Percentiles rank a stretch among this genome's conserved stretches.
Evolutionary conservation across 2,797 vertebrate species (phyloP).

Genomic region (Semotilus atromaculatus): DNA sequence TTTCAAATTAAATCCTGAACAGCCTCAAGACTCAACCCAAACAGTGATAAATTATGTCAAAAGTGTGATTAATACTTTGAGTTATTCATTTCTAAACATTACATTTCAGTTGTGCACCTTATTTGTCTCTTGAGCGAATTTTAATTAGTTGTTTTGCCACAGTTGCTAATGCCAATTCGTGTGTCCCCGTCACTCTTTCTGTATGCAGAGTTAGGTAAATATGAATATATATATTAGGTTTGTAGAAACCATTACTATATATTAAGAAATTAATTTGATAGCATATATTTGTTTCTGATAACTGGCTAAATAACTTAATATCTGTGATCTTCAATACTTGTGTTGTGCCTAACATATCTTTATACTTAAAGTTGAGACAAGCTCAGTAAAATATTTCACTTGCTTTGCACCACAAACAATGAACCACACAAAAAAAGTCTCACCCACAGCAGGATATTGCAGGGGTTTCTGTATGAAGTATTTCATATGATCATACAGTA

Average conservation of each 20-base stretch:
- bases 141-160: no score
- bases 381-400: not conserved
- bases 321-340: not conserved
- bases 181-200: no score
- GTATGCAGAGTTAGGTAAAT: no score
- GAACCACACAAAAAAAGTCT: not conserved
- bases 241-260: not conserved
- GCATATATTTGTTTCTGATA: not conserved
- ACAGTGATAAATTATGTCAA: no score
- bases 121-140: no score
- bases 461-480: not conserved
- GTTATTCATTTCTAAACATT: no score
- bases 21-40: no score
- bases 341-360: not conserved
- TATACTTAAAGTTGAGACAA: not conserved
- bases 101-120: no score
- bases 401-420: not conserved
- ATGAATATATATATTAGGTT: not conserved
- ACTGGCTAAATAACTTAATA: not conserved
- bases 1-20: not conserved
- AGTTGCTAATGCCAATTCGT: no score
- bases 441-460: not conserved
- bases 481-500: not conserved
- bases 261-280: not conserved
- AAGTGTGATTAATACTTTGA: no score